phyloP scores from a whole-genome alignment of 2,113 vertebrate species.

The Echinops telfairi region DNA sequence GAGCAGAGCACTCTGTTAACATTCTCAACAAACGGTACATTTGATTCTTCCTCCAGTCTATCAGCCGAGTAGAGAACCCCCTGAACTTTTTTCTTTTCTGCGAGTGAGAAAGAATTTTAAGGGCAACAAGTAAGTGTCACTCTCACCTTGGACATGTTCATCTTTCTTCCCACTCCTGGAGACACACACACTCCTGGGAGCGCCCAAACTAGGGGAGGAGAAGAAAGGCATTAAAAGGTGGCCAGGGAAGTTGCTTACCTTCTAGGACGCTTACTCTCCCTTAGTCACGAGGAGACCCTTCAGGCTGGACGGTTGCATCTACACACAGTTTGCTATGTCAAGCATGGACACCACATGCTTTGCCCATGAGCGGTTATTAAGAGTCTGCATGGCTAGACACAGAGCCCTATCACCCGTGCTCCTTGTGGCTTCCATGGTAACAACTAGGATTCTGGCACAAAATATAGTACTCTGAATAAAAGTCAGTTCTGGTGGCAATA shows the following conservation, averaged over 20 bases:
- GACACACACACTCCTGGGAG: neutral
- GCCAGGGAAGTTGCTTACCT: neutral
- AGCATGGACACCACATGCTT: neutral
- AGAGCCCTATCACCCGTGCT: neutral
- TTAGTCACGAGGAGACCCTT: neutral
- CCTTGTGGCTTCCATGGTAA: neutral
- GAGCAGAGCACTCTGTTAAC: no score
- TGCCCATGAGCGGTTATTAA: neutral
- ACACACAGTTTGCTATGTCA: neutral
- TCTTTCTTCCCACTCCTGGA: neutral
- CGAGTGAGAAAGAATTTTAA: neutral
- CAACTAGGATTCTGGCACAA: neutral
- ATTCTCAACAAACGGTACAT: no score
- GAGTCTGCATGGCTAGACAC: neutral
- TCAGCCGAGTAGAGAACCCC: no score
- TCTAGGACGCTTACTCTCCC: neutral
- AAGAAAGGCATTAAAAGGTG: neutral
- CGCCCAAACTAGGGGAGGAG: neutral
- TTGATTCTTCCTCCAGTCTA: no score
- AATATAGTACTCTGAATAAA: neutral
- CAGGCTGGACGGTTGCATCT: neutral
- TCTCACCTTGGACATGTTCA: slow-evolving; percentile 39
- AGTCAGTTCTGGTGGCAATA: neutral
- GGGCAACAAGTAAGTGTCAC: neutral
- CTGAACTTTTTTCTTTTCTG: no score